These are phyloP conservation scores for Limnodromus scolopaceus DNA, from an alignment of 2,797 vertebrate genomes.

Conservation along the genomic window DNA sequence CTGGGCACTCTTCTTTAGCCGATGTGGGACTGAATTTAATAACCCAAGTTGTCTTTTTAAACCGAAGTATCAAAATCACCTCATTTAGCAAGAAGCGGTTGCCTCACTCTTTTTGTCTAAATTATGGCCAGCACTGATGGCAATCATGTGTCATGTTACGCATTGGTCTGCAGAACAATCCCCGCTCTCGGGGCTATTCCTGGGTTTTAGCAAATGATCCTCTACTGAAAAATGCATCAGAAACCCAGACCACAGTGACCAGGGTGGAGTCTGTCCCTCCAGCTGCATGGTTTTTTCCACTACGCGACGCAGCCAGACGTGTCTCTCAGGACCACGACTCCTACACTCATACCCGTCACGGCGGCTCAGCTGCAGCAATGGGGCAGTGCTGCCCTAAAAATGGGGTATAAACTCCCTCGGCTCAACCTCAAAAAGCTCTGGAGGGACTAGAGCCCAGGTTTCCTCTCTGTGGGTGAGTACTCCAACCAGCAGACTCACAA, in stretches of 20 bases:
- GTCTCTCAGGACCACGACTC: background rate
- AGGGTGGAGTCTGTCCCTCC: background rate
- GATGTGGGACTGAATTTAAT: background rate
- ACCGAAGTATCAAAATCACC: background rate
- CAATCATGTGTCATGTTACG: background rate
- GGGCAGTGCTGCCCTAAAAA: background rate
- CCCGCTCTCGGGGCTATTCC: background rate
- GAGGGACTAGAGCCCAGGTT: background rate
- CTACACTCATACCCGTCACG: background rate
- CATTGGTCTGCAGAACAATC: background rate
- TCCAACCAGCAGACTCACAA: background rate
- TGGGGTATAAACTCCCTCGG: too few species aligned
- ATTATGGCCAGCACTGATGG: background rate
- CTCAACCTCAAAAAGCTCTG: background rate
- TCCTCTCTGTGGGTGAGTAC: background rate
- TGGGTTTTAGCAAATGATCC: background rate
- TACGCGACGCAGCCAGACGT: background rate
- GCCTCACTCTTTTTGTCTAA: constrained; percentile 7
- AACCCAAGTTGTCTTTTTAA: background rate
- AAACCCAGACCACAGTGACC: background rate
- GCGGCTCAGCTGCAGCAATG: background rate
- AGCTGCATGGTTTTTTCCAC: background rate
- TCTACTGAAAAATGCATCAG: background rate
- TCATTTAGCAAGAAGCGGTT: constrained; percentile 1
- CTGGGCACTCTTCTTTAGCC: background rate